Percentiles rank a stretch among this genome's conserved stretches.
These are phyloP conservation scores for Poeciliopsis turneri DNA, from an alignment of 2,797 vertebrate genomes.

Conservation along the genomic window DNA sequence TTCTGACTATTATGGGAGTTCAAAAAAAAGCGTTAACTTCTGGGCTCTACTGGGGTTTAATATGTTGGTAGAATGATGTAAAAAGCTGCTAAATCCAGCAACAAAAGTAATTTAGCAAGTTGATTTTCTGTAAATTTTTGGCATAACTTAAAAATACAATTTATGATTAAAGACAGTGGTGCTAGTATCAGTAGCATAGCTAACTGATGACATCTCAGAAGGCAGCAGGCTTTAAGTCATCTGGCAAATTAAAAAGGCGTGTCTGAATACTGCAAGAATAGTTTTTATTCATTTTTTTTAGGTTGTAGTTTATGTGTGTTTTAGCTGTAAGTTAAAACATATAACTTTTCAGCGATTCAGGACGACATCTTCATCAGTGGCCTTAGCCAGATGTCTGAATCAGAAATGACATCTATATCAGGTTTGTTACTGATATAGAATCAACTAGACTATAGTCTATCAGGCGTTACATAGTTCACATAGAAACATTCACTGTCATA, in stretches of 20 bases:
- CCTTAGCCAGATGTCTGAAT: background rate
- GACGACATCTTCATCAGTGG: background rate
- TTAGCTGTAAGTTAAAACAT: background rate
- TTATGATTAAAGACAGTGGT: background rate
- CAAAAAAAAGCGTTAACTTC: background rate
- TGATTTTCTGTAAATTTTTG: background rate
- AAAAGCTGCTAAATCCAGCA: background rate
- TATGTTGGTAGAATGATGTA: background rate
- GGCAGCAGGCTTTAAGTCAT: background rate
- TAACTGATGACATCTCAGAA: background rate
- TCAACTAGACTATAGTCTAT: background rate
- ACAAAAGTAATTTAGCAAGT: background rate
- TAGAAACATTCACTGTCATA: background rate
- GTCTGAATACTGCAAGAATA: background rate
- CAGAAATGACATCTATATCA: background rate
- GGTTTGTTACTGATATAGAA: background rate
- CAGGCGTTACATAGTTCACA: background rate
- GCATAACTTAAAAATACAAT: background rate
- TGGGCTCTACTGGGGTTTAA: background rate
- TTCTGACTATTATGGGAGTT: background rate
- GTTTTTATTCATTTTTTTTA: background rate
- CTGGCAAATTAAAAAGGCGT: background rate
- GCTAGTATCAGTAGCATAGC: background rate
- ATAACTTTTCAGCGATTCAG: background rate
- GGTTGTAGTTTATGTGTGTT: background rate